Conservation (phyloP, 2,888 invertebrate species). For the Laothoe populi region DNA sequence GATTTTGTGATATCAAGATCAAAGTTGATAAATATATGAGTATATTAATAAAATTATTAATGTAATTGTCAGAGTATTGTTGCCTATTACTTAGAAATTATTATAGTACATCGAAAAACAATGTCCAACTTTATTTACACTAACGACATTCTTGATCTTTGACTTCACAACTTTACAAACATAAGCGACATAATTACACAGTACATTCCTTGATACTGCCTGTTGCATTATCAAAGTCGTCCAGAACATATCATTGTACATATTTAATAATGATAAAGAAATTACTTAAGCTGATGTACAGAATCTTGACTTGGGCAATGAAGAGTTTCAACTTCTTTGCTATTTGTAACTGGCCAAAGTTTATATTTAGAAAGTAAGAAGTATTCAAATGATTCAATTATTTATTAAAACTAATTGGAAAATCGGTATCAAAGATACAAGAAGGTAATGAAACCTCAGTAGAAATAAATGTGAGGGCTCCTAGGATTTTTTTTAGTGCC, state of each 20-base stretch:
- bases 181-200: conserved; percentile 1
- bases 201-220: conserved; percentile 21
- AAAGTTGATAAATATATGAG: no score
- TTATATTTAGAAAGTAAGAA: no score
- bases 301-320: not conserved
- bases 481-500: no score
- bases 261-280: conserved; percentile 6
- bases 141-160: conserved; percentile 15
- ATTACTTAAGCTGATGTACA: not conserved
- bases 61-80: no score
- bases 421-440: no score
- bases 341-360: no score
- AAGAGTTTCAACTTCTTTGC: not conserved
- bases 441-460: no score
- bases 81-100: no score
- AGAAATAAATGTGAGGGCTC: no score
- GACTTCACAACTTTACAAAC: not conserved
- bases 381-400: no score
- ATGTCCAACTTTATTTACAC: not conserved
- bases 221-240: conserved; percentile 3
- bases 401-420: no score
- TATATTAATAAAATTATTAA: no score
- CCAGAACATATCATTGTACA: not conserved
- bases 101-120: not conserved
- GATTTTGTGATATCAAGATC: not conserved